phyloP scores from a whole-genome alignment of 2,113 vertebrate species.

The Thryonomys swinderianus region DNA sequence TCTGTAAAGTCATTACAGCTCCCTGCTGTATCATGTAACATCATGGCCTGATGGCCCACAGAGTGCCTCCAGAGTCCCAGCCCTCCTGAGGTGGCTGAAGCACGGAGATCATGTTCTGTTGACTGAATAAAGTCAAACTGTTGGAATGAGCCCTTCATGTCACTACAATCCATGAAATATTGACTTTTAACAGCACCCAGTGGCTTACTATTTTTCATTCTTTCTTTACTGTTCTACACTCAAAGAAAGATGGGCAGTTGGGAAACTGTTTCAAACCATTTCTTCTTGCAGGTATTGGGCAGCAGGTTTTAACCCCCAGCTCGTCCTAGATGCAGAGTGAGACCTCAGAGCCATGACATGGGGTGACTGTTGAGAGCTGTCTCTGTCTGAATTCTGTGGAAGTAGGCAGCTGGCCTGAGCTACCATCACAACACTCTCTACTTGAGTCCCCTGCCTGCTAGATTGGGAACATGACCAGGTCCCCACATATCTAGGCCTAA shows the following conservation, averaged over 20 bases:
- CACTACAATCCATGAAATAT: not conserved
- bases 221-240: not conserved
- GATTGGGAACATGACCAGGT: too few relatives aligned
- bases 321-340: not conserved
- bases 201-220: not conserved
- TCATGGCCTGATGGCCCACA: not conserved
- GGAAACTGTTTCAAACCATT: constrained; percentile 12
- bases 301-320: not conserved
- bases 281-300: not conserved
- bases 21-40: too few relatives aligned
- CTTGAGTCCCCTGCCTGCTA: not conserved
- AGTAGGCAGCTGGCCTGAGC: not conserved
- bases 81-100: not conserved
- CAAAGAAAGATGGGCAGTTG: not conserved
- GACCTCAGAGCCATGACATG: not conserved
- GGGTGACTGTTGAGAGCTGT: not conserved
- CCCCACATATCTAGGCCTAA: not conserved
- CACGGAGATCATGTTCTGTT: not conserved
- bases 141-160: not conserved
- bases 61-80: not conserved
- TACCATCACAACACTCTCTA: fast-evolving
- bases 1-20: not conserved
- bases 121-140: constrained; percentile 50
- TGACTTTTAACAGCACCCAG: not conserved
- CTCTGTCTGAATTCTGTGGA: not conserved